phyloP scores from a whole-genome alignment of 2,888 invertebrate species.

The Venustoraphidia nigricollis region DNA sequence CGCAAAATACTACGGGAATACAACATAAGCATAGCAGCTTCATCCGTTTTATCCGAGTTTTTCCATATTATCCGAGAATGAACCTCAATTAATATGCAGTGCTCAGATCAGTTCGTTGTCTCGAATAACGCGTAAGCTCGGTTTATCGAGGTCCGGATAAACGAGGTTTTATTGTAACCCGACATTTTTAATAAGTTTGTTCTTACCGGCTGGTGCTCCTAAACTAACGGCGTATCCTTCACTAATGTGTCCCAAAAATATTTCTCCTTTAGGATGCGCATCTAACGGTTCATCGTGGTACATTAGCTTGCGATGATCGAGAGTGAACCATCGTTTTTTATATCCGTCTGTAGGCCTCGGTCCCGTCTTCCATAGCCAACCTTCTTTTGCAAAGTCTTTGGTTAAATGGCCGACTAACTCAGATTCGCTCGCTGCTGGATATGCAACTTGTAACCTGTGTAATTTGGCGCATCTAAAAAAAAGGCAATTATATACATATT shows the following conservation, averaged over 20 bases:
- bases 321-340: slow-evolving; percentile 74
- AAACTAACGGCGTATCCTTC: slow-evolving; percentile 62
- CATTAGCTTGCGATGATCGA: slow-evolving; percentile 83
- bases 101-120: too few species aligned
- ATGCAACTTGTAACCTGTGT: slow-evolving; percentile 68
- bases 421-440: slow-evolving; percentile 57
- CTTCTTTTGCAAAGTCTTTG: slow-evolving; percentile 71
- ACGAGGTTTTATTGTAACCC: too few species aligned
- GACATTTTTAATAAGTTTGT: too few species aligned
- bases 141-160: too few species aligned
- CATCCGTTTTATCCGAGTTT: too few species aligned
- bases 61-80: too few species aligned
- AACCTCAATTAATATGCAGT: too few species aligned
- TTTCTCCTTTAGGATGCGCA: slow-evolving; percentile 81
- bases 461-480: slow-evolving; percentile 56
- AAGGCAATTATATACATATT: neutral
- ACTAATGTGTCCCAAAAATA: slow-evolving; percentile 48
- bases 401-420: slow-evolving; percentile 59
- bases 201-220: slow-evolving; percentile 34
- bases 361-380: slow-evolving; percentile 81
- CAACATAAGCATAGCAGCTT: too few species aligned
- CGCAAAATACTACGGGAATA: too few species aligned
- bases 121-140: too few species aligned
- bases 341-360: slow-evolving; percentile 68
- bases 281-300: slow-evolving; percentile 79